Conservation (phyloP, 2,888 invertebrate species). For the Zygothrica quintamaculata region DNA sequence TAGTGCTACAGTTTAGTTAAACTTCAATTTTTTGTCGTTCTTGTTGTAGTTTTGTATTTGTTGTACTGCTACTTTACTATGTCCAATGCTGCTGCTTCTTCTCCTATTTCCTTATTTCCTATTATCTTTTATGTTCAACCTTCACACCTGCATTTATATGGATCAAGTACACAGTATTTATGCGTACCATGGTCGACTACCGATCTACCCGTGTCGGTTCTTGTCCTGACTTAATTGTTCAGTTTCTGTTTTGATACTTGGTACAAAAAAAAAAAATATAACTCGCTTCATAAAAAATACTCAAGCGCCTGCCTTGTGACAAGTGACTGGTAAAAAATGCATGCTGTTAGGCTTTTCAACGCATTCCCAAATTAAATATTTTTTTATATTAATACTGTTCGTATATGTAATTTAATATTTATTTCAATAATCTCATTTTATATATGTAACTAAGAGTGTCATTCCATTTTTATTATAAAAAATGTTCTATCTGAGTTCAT, state of each 20-base stretch:
- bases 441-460: slow-evolving; percentile 17
- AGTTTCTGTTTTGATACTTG: slow-evolving; percentile 30
- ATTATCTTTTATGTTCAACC: slow-evolving; percentile 8
- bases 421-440: slow-evolving; percentile 35
- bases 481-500: no score
- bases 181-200: not conserved
- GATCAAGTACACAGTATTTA: slow-evolving; percentile 3
- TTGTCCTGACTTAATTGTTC: no score
- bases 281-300: slow-evolving; percentile 22
- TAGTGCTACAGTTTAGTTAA: slow-evolving; percentile 84
- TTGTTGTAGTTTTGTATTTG: slow-evolving; percentile 41
- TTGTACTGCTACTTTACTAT: slow-evolving; percentile 32
- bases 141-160: not conserved
- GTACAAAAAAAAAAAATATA: slow-evolving; percentile 14
- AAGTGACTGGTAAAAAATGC: slow-evolving; percentile 43
- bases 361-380: slow-evolving; percentile 36
- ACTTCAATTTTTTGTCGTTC: slow-evolving; percentile 45
- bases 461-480: slow-evolving; percentile 22
- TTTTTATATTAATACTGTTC: slow-evolving; percentile 24
- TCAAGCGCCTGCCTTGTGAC: slow-evolving; percentile 39
- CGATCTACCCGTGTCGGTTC: slow-evolving; percentile 1
- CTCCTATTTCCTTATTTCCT: slow-evolving; percentile 31
- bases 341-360: slow-evolving; percentile 56
- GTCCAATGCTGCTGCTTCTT: slow-evolving; percentile 40
- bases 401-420: not conserved